Evolutionary conservation across 2,797 vertebrate genomes (phyloP), one percentile per base, ranked within the genome.

Genomic region (Lemur catta): DNA sequence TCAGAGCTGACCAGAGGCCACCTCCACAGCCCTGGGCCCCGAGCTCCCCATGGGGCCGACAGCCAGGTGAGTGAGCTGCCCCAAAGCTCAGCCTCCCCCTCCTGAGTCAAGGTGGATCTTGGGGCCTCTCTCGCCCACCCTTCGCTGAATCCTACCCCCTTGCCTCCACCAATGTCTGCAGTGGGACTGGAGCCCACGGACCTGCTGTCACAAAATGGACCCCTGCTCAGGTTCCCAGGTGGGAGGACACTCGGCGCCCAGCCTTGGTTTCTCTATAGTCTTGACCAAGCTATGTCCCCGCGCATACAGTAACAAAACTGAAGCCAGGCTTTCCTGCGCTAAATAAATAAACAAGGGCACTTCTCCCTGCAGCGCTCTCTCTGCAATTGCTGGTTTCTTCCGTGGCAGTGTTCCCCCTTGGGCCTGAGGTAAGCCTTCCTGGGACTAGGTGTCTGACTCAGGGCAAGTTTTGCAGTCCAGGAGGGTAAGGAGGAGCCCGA

Each of bases 331-430:
- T 24, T 48, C 30, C n/a, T 14, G 35, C 22, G 48, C 91, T 63
- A 41, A 74, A 59, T 63, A 41, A 74, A 55, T 57, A 52, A 65
- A 57, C 13, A 35, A 15, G 52, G 9, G 30, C 17, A n/a, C 26
- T 26, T 84, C n/a, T 50, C 41, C 91, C 84, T 30, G 30, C 84
- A 65, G 65, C 0, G 2, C 0, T 0, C 67, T 93, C 63, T 11
- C 13, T 0, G 0, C 1, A 4, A 3, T 1, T 33, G 67, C n/a
- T 65, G 7, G 57, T 69, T 30, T 74, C 81, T 67, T 79, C 52
- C 46, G 67, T 0, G 33, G 8, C 1, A 7, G 6, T 6, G 24
- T 35, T 0, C 5, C 5, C 26, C 57, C 7, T 57, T 41, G 41
- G 4, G 20, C 4, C 43, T 30, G 8, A 65, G 43, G 30, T 2